Base-by-base conservation (phyloP, 2,113 vertebrate genomes). In the Ptilorrhoa leucosticta region DNA sequence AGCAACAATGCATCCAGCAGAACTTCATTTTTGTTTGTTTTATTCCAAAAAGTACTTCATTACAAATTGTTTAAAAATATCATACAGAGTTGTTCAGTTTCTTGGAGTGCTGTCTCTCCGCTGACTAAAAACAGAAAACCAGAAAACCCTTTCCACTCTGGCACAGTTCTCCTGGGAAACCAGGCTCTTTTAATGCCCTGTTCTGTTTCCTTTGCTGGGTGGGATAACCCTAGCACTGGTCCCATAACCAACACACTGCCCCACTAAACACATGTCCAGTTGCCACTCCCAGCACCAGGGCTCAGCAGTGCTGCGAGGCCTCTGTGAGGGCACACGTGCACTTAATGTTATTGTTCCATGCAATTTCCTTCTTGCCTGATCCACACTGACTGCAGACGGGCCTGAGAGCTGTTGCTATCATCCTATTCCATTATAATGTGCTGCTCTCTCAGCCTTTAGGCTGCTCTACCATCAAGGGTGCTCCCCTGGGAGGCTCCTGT, bases 41-140 rank as follows among this genome's bases (percentile, higher is more conserved):
- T 96, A 96, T 94, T 95, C 57, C 54, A 92, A 97, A 90, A 97
- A 94, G 33, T n/a, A 56, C 17, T 23, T 92, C 1, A 44, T 66
- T 85, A 83, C 71, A 95, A 95, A 92, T 4, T 1, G 54, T 40
- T 87, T 78, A 60, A 91, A 94, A 96, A 94, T 31, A 82, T 2
- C 33, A 39, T 21, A 92, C 42, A 69, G 5, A 31, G 35, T 44
- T 51, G 24, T n/a, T 58, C 39, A 8, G 33, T 84, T 89, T 92
- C 84, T 60, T 44, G 47, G 69, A 58, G 80, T 8, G 20, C 44
- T 31, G 3, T 11, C 26, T 71, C 56, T 58, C 51, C 5, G 0
- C 16, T 40, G 45, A 50, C 40, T 83, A 40, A 57, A 79, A 83
- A 50, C 6, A 90, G n/a, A 80, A 73, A 53, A 11, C 8, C 56